phyloP scores from a whole-genome alignment of 2,797 vertebrate species.

The Nyctibius grandis region DNA sequence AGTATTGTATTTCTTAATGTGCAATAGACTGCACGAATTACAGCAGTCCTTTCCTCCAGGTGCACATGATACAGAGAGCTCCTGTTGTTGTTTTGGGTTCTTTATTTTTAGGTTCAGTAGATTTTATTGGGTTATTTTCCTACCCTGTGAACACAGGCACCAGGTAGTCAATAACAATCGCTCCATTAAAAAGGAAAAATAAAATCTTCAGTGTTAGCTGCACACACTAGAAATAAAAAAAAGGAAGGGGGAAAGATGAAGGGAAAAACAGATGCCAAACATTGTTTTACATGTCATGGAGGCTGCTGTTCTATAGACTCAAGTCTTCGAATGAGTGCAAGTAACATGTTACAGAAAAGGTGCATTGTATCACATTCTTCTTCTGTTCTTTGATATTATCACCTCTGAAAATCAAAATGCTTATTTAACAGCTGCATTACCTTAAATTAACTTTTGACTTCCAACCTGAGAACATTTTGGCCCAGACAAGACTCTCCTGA shows the following conservation, averaged over 20 bases:
- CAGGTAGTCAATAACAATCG: constrained; percentile 8
- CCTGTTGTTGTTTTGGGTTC: background rate
- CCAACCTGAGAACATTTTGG: background rate
- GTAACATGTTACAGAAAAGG: background rate
- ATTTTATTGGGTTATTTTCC: constrained; percentile 45
- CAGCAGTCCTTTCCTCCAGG: background rate
- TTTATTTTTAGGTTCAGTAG: constrained; percentile 31
- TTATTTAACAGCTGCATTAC: constrained; percentile 5
- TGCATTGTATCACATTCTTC: background rate
- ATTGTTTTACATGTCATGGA: background rate
- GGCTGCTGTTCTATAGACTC: background rate
- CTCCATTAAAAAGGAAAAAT: constrained; percentile 33
- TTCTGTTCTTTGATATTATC: background rate
- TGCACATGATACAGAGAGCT: background rate
- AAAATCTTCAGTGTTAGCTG: constrained; percentile 9
- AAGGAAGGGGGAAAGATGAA: background rate
- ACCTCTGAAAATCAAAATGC: constrained; percentile 1
- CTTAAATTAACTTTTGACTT: constrained; percentile 20
- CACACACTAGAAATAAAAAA: background rate
- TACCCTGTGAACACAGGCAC: background rate
- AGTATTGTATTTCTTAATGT: background rate
- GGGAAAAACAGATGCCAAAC: constrained; percentile 9
- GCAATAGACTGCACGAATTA: background rate
- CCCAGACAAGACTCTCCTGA: background rate
- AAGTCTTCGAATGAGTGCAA: background rate